These are phyloP conservation scores for Intellagama lesueurii DNA, from an alignment of 2,797 vertebrate genomes.

Conservation along the genomic window DNA sequence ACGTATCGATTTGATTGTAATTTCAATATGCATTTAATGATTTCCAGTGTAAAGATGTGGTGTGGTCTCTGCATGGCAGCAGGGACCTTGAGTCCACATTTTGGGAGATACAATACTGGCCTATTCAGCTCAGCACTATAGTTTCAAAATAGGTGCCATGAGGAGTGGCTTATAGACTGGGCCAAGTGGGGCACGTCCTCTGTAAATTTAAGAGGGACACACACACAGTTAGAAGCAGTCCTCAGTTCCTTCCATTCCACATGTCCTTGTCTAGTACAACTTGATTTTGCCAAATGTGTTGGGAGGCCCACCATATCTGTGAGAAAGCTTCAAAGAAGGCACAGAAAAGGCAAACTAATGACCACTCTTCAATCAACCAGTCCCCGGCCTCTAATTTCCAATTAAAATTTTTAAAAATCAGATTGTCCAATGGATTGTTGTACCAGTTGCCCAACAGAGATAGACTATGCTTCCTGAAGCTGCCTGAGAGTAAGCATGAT, in stretches of 20 bases:
- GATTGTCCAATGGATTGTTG: background rate
- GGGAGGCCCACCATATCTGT: background rate
- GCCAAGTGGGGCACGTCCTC: too few relatives aligned
- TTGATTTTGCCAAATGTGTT: background rate
- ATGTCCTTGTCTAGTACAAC: background rate
- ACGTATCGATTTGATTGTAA: background rate
- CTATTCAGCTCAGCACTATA: background rate
- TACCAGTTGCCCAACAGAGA: background rate
- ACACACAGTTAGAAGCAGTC: too few relatives aligned
- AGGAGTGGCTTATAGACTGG: too few relatives aligned
- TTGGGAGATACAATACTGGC: background rate
- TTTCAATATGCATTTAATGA: constrained; percentile 14
- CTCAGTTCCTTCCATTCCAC: background rate
- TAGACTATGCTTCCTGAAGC: background rate
- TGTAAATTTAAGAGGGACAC: too few relatives aligned
- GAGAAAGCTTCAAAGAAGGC: background rate
- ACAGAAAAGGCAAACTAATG: too few relatives aligned
- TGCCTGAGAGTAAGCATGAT: background rate
- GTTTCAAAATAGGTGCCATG: background rate
- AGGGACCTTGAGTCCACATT: too few relatives aligned
- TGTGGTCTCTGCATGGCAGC: background rate
- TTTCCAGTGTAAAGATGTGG: background rate
- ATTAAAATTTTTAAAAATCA: background rate
- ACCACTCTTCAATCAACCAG: too few relatives aligned
- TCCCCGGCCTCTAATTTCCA: too few relatives aligned